Base-by-base conservation (phyloP, 2,113 vertebrate species). In the Albula glossodonta region DNA sequence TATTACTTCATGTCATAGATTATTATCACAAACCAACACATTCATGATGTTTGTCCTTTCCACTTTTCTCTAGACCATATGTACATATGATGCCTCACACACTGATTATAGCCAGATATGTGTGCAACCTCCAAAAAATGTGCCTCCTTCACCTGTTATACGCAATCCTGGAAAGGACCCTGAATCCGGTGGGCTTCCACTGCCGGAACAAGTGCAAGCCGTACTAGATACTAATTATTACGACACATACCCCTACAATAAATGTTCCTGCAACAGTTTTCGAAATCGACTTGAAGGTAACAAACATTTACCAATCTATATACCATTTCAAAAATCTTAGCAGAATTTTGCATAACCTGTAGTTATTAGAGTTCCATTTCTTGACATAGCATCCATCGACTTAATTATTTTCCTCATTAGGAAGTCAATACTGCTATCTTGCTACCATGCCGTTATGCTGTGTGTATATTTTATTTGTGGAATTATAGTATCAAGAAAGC, bases 41-140 rank as follows among this genome's bases (percentile, higher is more conserved):
- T 41, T 77, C 5, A 77, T 9, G 25, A 15, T n/a, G 2, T 60
- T n/a, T n/a, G 22, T 25, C 49, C 15, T 12, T 60, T 79, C 66
- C 4, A 83, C n/a, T 51, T 19, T 22, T 48, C 66, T 41, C n/a
- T 56, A 91, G 89, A 87, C 83, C 10, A 88, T 89, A 12, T 90
- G 88, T 84, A 87, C 86, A 3, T 87, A 51, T 41, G 66, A 50
- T 49, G 50, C 87, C 51, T 84, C 83, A 49, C 80, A 60, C 48
- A 17, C 53, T 6, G 53, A 12, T 12, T 56, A 56, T 12, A 56
- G 52, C 49, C 77, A 85, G 63, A 87, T 89, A 56, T 83, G 82
- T 22, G 19, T 66, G 3, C 3, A 63, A 25, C 17, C 57, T 56
- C 7, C 6, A 17, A 83, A 63, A 78, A 41, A 48, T 31, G 48